These are phyloP conservation scores for Zosterops pallidus DNA, from an alignment of 2,113 vertebrate species.

Conservation along the genomic window DNA sequence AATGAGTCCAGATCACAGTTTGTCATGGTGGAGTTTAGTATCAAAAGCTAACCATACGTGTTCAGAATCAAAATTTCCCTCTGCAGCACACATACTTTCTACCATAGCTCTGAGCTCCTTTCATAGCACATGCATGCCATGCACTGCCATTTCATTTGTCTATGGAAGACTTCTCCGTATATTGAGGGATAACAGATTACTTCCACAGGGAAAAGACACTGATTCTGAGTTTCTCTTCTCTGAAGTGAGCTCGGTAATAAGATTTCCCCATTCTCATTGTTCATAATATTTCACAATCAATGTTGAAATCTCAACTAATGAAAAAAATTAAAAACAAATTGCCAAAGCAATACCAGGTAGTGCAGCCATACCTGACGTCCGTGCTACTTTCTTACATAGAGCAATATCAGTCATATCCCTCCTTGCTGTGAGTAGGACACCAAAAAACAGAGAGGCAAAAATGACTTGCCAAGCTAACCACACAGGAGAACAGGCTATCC, in stretches of 20 bases:
- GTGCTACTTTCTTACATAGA: not conserved
- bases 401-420: not conserved
- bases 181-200: slow-evolving; percentile 32
- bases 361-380: not conserved
- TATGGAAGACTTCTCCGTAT: slow-evolving; percentile 1
- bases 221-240: not conserved
- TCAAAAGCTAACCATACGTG: not conserved
- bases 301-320: not conserved
- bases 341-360: not conserved
- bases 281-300: not conserved
- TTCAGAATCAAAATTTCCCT: slow-evolving; percentile 26
- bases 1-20: slow-evolving; percentile 28
- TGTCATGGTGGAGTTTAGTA: not conserved
- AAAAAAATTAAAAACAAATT: not conserved
- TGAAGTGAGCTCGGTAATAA: not conserved
- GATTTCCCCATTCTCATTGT: not conserved
- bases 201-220: slow-evolving; percentile 1
- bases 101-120: not conserved
- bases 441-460: not conserved
- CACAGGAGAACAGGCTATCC: accelerated
- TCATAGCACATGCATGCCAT: not conserved
- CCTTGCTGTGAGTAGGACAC: not conserved
- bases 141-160: not conserved
- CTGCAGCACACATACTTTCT: not conserved
- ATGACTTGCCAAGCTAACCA: not conserved